These are phyloP conservation scores for Holacanthella duospinosa DNA, from an alignment of 2,888 invertebrate species.

Conservation along the genomic window DNA sequence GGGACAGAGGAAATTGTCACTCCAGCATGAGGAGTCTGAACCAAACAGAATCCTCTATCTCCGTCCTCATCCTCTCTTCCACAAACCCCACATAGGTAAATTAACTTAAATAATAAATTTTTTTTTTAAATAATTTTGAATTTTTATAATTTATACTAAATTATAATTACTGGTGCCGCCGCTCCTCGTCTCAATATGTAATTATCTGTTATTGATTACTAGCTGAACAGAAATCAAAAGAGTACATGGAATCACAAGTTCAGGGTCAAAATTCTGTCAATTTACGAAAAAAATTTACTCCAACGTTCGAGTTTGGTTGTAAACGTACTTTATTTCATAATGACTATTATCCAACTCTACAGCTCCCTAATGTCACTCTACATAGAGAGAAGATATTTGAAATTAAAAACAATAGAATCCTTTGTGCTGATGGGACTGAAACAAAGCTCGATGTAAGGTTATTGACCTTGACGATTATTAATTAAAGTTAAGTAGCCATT, in stretches of 20 bases:
- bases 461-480: too few species aligned
- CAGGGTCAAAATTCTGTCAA: not conserved
- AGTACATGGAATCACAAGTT: not conserved
- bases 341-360: slow-evolving; percentile 17
- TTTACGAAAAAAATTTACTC: slow-evolving; percentile 6
- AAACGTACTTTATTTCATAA: slow-evolving; percentile 16
- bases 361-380: slow-evolving; percentile 15
- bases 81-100: not conserved
- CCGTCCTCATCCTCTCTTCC: too few species aligned
- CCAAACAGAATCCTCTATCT: too few species aligned
- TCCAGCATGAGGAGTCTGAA: too few species aligned
- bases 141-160: too few species aligned
- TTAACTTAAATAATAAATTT: not conserved
- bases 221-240: too few species aligned
- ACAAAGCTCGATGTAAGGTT: slow-evolving; percentile 11
- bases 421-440: slow-evolving; percentile 2
- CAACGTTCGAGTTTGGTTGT: slow-evolving; percentile 17
- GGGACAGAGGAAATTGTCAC: too few species aligned
- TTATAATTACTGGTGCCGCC: too few species aligned
- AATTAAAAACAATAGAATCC: slow-evolving; percentile 5
- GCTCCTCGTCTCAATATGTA: too few species aligned
- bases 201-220: too few species aligned
- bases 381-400: not conserved
- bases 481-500: too few species aligned
- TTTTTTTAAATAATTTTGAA: not conserved